phyloP scores from a whole-genome alignment of 2,113 vertebrate genomes.

The Rhombomys opimus region DNA sequence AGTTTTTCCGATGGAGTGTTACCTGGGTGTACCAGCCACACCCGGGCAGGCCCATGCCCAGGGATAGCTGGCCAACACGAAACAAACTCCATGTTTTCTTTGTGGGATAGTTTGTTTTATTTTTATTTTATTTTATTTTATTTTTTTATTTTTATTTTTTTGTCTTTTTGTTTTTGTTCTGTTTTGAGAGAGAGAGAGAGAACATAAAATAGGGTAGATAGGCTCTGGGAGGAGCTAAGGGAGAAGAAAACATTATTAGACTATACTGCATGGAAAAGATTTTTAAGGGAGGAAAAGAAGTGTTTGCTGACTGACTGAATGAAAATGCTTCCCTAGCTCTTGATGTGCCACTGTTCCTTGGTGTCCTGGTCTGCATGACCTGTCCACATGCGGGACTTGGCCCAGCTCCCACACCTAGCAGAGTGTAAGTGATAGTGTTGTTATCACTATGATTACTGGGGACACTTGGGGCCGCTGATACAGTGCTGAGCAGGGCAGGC shows the following conservation, averaged over 20 bases:
- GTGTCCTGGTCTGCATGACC: neutral
- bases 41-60: neutral
- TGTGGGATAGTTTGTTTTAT: neutral
- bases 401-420: fast-evolving
- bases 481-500: neutral
- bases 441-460: fast-evolving
- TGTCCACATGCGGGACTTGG: fast-evolving
- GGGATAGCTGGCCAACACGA: neutral
- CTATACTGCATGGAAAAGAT: neutral
- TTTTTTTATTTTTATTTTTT: neutral
- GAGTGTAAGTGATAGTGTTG: fast-evolving
- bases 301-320: neutral
- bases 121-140: neutral
- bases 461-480: fast-evolving
- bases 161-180: neutral
- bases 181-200: neutral
- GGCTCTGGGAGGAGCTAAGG: neutral
- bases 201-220: neutral
- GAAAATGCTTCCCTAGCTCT: too few species aligned
- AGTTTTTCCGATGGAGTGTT: neutral
- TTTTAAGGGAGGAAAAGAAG: neutral
- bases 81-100: neutral
- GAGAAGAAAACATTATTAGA: neutral
- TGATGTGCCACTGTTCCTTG: neutral
- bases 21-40: too few species aligned